phyloP scores from a whole-genome alignment of 1,140 invertebrate genomes.

The Coptotermes formosanus region DNA sequence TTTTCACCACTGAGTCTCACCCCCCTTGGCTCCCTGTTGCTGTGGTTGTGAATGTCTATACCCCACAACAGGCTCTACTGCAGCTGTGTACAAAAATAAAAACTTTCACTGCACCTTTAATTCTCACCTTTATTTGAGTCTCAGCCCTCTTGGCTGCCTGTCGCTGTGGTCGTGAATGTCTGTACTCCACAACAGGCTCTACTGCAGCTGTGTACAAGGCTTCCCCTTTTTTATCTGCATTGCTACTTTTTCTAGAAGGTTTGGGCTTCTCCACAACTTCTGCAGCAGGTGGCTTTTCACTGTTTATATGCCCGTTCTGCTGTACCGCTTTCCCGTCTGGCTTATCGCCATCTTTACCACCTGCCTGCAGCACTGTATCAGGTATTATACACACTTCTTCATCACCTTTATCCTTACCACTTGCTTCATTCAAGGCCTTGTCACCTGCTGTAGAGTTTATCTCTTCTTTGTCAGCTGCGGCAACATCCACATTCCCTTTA shows the following conservation, averaged over 20 bases:
- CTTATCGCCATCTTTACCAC: neutral
- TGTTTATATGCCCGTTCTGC: neutral
- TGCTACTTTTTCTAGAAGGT: neutral
- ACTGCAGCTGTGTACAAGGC: neutral
- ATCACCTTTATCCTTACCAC: slow-evolving; percentile 26
- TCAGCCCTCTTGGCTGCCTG: slow-evolving; percentile 42
- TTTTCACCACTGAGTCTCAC: slow-evolving; percentile 42
- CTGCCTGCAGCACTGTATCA: slow-evolving; percentile 20
- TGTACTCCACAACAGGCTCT: neutral
- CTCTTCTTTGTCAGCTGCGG: neutral
- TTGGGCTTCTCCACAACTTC: neutral
- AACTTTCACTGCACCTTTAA: neutral
- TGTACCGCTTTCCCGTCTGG: neutral
- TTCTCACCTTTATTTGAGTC: slow-evolving; percentile 41
- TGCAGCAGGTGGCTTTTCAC: neutral
- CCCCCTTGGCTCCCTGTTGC: slow-evolving; percentile 41
- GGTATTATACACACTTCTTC: slow-evolving; percentile 34
- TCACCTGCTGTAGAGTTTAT: neutral
- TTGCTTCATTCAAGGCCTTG: neutral
- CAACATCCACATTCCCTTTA: neutral
- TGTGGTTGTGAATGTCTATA: slow-evolving; percentile 35
- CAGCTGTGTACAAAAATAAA: neutral
- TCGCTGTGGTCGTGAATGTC: slow-evolving; percentile 37
- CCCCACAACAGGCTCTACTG: neutral
- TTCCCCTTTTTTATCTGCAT: neutral